phyloP scores from a whole-genome alignment of 2,888 invertebrate genomes.

The Polylopha cassiicola region DNA sequence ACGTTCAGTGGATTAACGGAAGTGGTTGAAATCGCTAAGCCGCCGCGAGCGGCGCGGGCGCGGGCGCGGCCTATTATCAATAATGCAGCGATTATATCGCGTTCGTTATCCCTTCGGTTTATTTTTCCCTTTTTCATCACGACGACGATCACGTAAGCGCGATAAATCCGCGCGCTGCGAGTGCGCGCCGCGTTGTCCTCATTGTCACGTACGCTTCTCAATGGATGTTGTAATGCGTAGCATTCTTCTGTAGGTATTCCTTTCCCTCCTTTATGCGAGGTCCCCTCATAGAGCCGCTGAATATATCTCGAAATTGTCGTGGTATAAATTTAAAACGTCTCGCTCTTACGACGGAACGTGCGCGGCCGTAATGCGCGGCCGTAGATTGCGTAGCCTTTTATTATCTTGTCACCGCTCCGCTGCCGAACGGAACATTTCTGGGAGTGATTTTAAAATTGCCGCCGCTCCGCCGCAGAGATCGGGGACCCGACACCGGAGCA shows the following conservation, averaged over 20 bases:
- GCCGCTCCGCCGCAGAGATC: no score
- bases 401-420: no score
- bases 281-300: slow-evolving; percentile 28
- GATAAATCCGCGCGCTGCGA: slow-evolving; percentile 41
- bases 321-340: slow-evolving; percentile 16
- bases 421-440: no score
- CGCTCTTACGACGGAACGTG: no score
- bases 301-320: slow-evolving; percentile 24
- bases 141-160: slow-evolving; percentile 40
- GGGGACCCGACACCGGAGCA: slow-evolving; percentile 6
- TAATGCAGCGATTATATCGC: slow-evolving; percentile 33
- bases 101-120: slow-evolving; percentile 25
- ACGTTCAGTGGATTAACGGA: slow-evolving; percentile 13
- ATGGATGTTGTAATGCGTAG: slow-evolving; percentile 46
- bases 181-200: slow-evolving; percentile 25
- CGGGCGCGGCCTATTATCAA: slow-evolving; percentile 29
- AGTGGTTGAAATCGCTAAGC: slow-evolving; percentile 11
- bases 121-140: slow-evolving; percentile 32
- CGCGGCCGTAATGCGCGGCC: no score
- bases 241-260: slow-evolving; percentile 46
- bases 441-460: no score
- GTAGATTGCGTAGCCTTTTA: no score
- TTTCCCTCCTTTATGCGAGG: slow-evolving; percentile 34
- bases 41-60: slow-evolving; percentile 13
- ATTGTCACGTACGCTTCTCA: slow-evolving; percentile 43